phyloP scores from a whole-genome alignment of 30 jellyfish, hydroid and myxozoan genomes.

The Sanderia malayensis region DNA sequence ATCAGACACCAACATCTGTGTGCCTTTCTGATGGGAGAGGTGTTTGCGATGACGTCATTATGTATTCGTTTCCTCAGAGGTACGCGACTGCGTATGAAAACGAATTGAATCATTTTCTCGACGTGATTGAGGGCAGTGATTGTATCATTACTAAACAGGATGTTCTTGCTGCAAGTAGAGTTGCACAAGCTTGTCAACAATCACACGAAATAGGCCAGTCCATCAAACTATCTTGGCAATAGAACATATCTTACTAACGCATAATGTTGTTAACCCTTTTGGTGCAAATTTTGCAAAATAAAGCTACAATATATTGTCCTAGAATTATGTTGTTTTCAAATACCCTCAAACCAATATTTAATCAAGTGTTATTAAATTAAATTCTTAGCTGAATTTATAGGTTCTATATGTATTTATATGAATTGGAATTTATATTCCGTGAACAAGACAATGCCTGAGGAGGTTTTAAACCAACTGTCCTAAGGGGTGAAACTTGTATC shows the following conservation, averaged over 20 bases:
- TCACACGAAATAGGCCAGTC: conserved; percentile 84
- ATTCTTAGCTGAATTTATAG: too few species aligned
- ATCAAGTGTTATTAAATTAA: too few species aligned
- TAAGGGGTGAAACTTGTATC: too few species aligned
- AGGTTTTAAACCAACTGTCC: too few species aligned
- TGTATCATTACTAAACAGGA: conserved; percentile 40
- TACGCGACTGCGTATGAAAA: conserved; percentile 64
- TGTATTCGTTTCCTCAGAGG: conserved; percentile 76
- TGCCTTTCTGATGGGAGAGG: conserved; percentile 61
- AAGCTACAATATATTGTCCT: too few species aligned
- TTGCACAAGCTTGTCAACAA: conserved; percentile 93
- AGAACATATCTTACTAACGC: not conserved
- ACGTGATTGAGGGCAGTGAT: conserved; percentile 62
- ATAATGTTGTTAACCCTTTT: too few species aligned
- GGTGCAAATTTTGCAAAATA: too few species aligned
- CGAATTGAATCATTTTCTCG: conserved; percentile 84
- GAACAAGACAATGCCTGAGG: too few species aligned
- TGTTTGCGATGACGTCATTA: conserved; percentile 43
- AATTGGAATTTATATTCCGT: too few species aligned
- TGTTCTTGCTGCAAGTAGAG: conserved; percentile 59
- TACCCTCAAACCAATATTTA: too few species aligned
- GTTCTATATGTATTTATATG: too few species aligned
- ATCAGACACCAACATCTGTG: conserved; percentile 50
- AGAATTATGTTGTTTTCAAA: too few species aligned
- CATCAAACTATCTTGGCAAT: conserved; percentile 29